Evolutionary conservation across 2,113 vertebrate species (phyloP).

Genomic region (Cynopterus brachyotis): DNA sequence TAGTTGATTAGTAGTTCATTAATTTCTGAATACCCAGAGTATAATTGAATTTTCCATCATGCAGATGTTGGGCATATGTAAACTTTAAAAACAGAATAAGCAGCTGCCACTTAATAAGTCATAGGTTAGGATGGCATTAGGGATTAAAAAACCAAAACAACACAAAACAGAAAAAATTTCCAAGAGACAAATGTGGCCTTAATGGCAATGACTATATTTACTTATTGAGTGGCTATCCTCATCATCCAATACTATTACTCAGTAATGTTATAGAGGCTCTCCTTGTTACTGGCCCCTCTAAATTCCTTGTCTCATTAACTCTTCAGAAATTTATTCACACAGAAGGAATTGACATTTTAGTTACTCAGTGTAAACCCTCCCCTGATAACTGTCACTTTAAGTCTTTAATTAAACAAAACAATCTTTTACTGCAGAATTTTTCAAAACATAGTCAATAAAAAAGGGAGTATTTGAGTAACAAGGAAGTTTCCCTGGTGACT

Average conservation of each 20-base stretch:
- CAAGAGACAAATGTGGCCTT: not conserved
- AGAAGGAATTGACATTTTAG: slow-evolving; percentile 52
- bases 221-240: not conserved
- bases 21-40: not conserved
- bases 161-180: not conserved
- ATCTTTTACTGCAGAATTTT: slow-evolving; percentile 55
- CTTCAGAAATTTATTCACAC: slow-evolving; percentile 50
- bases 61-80: not conserved
- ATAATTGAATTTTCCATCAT: slow-evolving; percentile 5
- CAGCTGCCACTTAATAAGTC: not conserved
- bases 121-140: not conserved
- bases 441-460: slow-evolving; percentile 12
- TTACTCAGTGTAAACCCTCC: slow-evolving; percentile 36
- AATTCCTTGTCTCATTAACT: slow-evolving; percentile 46
- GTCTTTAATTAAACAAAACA: slow-evolving; percentile 68
- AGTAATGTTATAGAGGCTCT: not conserved
- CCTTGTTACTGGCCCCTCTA: not conserved
- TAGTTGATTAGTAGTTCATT: not conserved
- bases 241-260: not conserved
- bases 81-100: slow-evolving; percentile 4
- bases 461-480: not conserved
- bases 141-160: no score
- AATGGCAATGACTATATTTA: not conserved
- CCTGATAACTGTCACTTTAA: slow-evolving; percentile 66
- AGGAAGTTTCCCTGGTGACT: not conserved